phyloP scores from a whole-genome alignment of 2,797 vertebrate genomes.

The Mastacembelus armatus region DNA sequence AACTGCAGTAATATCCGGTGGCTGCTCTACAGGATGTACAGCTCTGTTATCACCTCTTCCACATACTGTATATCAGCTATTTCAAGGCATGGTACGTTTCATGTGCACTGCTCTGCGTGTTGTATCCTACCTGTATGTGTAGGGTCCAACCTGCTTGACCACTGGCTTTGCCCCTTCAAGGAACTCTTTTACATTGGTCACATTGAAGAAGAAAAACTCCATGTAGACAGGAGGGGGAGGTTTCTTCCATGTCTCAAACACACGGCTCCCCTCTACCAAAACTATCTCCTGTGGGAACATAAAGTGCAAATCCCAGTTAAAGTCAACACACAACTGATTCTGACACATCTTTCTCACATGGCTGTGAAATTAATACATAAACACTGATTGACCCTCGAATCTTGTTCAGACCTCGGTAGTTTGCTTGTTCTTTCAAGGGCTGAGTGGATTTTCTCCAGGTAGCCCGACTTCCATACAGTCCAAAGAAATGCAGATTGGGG shows the following conservation, averaged over 20 bases:
- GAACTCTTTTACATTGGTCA: constrained; percentile 78
- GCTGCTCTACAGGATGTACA: too few relatives aligned
- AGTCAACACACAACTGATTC: background rate
- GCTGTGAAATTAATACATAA: background rate
- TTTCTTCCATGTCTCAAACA: constrained; percentile 84
- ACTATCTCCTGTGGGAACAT: constrained; percentile 81
- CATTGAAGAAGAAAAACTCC: constrained; percentile 86
- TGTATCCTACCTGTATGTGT: constrained; percentile 82
- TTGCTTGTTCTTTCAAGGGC: too few relatives aligned
- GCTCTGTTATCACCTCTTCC: too few relatives aligned
- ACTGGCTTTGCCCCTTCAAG: constrained; percentile 71
- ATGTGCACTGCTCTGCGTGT: background rate
- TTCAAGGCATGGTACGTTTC: too few relatives aligned
- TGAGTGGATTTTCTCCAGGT: too few relatives aligned
- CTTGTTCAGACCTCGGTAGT: too few relatives aligned
- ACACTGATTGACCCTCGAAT: too few relatives aligned
- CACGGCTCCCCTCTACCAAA: constrained; percentile 83
- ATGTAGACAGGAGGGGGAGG: constrained; percentile 86
- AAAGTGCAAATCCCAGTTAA: background rate
- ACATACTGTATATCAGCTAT: too few relatives aligned
- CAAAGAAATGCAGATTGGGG: too few relatives aligned
- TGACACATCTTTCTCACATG: background rate
- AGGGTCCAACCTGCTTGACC: constrained; percentile 81
- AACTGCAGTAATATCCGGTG: too few relatives aligned
- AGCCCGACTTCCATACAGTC: too few relatives aligned